Evolutionary conservation across 1,140 invertebrate genomes (phyloP).

Genomic region (Venturia canescens): DNA sequence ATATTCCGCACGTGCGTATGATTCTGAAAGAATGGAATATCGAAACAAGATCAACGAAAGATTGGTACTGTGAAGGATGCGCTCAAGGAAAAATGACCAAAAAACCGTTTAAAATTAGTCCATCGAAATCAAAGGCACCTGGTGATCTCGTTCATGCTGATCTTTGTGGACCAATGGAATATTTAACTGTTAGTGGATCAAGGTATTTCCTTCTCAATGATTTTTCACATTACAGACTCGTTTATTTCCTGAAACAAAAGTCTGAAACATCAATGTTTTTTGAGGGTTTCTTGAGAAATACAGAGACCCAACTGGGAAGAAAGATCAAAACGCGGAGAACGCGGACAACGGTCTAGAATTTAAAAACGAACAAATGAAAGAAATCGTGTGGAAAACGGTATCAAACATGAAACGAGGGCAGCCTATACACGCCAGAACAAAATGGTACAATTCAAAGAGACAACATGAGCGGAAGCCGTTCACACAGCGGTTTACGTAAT

Average conservation of each 20-base stretch:
- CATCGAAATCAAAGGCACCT: slow-evolving; percentile 52
- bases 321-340: slow-evolving; percentile 30
- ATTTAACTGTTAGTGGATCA: slow-evolving; percentile 58
- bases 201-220: slow-evolving; percentile 59
- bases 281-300: slow-evolving; percentile 16
- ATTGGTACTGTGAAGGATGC: slow-evolving; percentile 49
- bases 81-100: slow-evolving; percentile 53
- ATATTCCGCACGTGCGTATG: slow-evolving; percentile 44
- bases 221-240: slow-evolving; percentile 48
- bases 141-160: slow-evolving; percentile 66
- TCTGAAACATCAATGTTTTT: slow-evolving; percentile 30
- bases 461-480: slow-evolving; percentile 75
- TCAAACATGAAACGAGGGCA: slow-evolving; percentile 53
- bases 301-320: neutral
- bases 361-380: slow-evolving; percentile 30
- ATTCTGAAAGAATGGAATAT: slow-evolving; percentile 50
- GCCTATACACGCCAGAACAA: slow-evolving; percentile 69
- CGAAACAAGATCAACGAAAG: slow-evolving; percentile 24
- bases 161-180: slow-evolving; percentile 62
- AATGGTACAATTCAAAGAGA: slow-evolving; percentile 69
- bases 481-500: slow-evolving; percentile 64
- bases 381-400: slow-evolving; percentile 26
- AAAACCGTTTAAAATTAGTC: slow-evolving; percentile 61
- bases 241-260: slow-evolving; percentile 47
- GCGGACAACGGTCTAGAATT: slow-evolving; percentile 45